phyloP scores from a whole-genome alignment of 2,888 invertebrate genomes.

The Proisotoma minuta region DNA sequence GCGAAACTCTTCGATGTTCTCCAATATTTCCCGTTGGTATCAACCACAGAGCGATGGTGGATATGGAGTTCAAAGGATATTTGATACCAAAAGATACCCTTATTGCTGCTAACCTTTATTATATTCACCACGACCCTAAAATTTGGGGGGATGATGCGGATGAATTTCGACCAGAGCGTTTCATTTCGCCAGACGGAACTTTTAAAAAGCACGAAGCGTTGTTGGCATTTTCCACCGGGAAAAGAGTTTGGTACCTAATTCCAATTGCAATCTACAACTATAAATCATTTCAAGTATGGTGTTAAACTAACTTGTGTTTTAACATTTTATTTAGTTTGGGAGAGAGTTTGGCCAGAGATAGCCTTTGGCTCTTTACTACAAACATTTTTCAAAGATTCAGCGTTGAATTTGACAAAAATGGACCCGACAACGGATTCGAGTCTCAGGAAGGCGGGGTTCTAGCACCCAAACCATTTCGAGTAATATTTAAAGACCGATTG shows the following conservation, averaged over 20 bases:
- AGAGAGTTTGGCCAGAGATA: too few species aligned
- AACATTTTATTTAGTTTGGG: too few species aligned
- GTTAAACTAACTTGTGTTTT: too few species aligned
- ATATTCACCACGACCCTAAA: constrained; percentile 8
- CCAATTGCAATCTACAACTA: too few species aligned
- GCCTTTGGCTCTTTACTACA: too few species aligned
- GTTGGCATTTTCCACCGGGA: constrained; percentile 17
- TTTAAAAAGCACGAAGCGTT: constrained; percentile 16
- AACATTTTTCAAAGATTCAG: too few species aligned
- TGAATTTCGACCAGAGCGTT: constrained; percentile 10
- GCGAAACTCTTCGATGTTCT: constrained; percentile 5
- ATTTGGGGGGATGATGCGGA: constrained; percentile 11
- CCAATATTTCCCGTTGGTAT: background rate
- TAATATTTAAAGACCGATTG: too few species aligned
- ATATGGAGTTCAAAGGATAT: background rate
- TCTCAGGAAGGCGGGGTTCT: too few species aligned
- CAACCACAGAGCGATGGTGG: background rate
- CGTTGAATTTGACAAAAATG: too few species aligned
- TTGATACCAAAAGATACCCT: constrained; percentile 12
- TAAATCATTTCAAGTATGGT: too few species aligned
- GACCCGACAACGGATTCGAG: too few species aligned
- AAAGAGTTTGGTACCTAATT: constrained; percentile 18
- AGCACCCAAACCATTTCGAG: too few species aligned
- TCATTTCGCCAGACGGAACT: constrained; percentile 1
- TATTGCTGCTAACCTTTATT: constrained; percentile 12